These are phyloP conservation scores for Rhinopithecus roxellana DNA, from an alignment of 2,113 vertebrate genomes.

Conservation along the genomic window DNA sequence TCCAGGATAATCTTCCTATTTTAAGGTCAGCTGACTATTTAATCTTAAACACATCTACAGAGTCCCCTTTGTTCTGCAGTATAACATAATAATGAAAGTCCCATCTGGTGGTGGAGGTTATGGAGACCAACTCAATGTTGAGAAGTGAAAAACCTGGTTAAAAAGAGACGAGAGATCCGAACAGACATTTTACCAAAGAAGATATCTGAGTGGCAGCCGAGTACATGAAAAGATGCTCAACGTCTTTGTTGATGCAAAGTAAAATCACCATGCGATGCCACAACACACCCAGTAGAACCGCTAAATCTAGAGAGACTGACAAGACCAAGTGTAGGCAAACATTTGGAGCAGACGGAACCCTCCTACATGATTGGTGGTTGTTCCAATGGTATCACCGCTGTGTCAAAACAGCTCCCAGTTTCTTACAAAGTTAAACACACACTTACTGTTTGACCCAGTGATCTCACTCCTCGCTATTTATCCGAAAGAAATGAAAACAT, in stretches of 20 bases:
- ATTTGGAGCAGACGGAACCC: not conserved
- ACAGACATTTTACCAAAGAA: not conserved
- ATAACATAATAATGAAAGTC: not conserved
- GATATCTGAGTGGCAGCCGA: not conserved
- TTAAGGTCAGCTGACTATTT: not conserved
- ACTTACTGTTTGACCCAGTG: not conserved
- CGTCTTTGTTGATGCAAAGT: not conserved
- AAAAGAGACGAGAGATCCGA: not conserved
- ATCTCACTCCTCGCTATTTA: not conserved
- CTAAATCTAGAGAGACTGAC: not conserved
- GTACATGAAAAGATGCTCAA: not conserved
- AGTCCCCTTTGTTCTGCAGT: not conserved
- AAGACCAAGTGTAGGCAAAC: not conserved
- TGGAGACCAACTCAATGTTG: not conserved
- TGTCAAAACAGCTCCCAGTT: not conserved
- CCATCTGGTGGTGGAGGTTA: not conserved
- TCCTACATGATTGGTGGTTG: not conserved
- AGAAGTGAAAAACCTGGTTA: not conserved
- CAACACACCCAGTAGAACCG: too few species aligned
- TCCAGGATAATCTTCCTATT: too few species aligned
- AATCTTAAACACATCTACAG: not conserved
- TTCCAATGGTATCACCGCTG: not conserved
- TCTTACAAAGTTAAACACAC: not conserved
- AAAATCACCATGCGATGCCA: not conserved
- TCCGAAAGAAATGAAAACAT: not conserved